These are phyloP conservation scores for Naja naja DNA, from an alignment of 2,113 vertebrate species.

Conservation along the genomic window DNA sequence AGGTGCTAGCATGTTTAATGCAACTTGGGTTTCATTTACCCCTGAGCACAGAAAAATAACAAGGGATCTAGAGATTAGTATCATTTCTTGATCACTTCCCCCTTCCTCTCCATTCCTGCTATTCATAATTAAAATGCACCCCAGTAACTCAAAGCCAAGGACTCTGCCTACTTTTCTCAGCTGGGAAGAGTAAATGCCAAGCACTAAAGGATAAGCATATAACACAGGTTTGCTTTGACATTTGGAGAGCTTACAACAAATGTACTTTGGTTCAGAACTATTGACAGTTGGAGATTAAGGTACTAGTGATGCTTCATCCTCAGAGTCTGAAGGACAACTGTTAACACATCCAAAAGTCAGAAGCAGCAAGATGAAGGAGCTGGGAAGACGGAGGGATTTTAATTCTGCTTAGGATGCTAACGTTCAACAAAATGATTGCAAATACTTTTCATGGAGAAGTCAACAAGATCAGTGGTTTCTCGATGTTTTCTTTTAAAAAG, in stretches of 20 bases:
- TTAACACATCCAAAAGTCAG: conserved; percentile 65
- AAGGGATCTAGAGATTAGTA: neutral
- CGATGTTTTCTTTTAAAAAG: neutral
- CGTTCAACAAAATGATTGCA: neutral
- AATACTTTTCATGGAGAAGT: neutral
- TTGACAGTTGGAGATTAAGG: conserved; percentile 80
- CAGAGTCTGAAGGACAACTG: conserved; percentile 66
- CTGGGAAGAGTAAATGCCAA: conserved; percentile 79
- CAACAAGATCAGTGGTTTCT: neutral
- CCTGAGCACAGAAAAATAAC: neutral
- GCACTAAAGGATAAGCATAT: conserved; percentile 63
- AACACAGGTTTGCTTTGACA: conserved; percentile 72
- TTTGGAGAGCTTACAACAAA: conserved; percentile 79
- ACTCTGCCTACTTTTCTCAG: conserved; percentile 57
- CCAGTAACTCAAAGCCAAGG: conserved; percentile 60
- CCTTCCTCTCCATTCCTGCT: conserved; percentile 31
- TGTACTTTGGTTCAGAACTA: conserved; percentile 78
- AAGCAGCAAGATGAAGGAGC: conserved; percentile 41
- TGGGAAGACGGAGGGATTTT: conserved; percentile 42
- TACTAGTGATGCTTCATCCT: conserved; percentile 69
- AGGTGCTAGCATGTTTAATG: neutral
- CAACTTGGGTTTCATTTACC: conserved; percentile 21
- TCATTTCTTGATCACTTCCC: neutral
- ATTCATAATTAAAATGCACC: conserved; percentile 69
- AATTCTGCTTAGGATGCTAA: conserved; percentile 38